Percentiles rank a stretch among this genome's conserved stretches.
phyloP scores from a whole-genome alignment of 2,797 vertebrate genomes.

The Ara ararauna region DNA sequence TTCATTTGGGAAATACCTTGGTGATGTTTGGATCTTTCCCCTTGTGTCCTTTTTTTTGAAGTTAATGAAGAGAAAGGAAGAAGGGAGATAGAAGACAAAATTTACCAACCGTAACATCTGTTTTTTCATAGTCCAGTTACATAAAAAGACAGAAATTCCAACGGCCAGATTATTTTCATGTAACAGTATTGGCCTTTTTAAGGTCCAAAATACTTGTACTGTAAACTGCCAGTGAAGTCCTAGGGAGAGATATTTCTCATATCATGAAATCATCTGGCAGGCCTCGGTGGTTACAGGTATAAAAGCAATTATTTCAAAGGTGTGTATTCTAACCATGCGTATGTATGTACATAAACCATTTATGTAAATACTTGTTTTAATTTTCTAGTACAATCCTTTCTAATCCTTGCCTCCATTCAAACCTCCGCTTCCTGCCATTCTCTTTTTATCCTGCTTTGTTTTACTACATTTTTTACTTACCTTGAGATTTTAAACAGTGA shows the following conservation, averaged over 20 bases:
- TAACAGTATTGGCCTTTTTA: background rate
- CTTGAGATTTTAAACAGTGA: constrained; percentile 23
- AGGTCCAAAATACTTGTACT: background rate
- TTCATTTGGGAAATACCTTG: background rate
- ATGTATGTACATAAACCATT: background rate
- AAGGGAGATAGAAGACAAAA: background rate
- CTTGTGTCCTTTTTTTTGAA: background rate
- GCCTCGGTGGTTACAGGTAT: background rate
- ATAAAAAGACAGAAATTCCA: background rate
- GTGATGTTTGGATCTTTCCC: background rate
- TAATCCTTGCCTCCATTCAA: background rate
- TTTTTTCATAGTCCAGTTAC: background rate
- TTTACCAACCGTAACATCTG: background rate
- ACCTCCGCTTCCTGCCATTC: background rate
- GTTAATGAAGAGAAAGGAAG: background rate
- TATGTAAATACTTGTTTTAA: background rate
- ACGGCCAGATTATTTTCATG: background rate
- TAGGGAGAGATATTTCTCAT: background rate
- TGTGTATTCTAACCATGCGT: background rate
- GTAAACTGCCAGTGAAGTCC: background rate
- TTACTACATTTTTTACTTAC: background rate
- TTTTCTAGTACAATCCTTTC: background rate
- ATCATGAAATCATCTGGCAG: background rate
- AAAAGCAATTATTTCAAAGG: background rate
- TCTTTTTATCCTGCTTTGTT: background rate